A percentile compares a stretch with the other conserved stretches of the same genome.
These are phyloP conservation scores for Ceratosolen solmsi DNA, from an alignment of 1,140 invertebrate genomes.

Conservation along the genomic window DNA sequence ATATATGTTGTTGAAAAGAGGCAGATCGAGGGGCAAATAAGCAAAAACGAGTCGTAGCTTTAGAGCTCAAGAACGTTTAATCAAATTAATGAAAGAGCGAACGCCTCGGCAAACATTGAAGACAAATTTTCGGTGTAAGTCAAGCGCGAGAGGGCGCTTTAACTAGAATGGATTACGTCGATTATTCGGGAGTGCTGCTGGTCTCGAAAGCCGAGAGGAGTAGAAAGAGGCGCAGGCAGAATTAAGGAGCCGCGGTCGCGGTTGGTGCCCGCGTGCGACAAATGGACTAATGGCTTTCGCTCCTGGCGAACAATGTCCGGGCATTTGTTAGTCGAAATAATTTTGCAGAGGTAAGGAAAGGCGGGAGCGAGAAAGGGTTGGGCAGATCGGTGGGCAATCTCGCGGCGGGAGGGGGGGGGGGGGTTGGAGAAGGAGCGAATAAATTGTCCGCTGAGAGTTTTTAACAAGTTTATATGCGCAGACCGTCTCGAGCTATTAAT, in stretches of 20 bases:
- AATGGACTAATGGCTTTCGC: neutral
- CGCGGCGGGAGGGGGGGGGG: neutral
- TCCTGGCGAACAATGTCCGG: neutral
- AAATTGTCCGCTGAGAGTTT: conserved; percentile 41
- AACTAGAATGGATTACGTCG: conserved; percentile 71
- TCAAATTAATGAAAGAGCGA: conserved; percentile 19
- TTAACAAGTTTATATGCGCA: conserved; percentile 57
- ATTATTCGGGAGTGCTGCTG: conserved; percentile 64
- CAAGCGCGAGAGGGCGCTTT: conserved; percentile 47
- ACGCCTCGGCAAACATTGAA: neutral
- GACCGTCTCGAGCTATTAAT: conserved; percentile 59
- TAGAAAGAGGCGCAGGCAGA: neutral
- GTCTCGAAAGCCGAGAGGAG: conserved; percentile 25
- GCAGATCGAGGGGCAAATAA: neutral
- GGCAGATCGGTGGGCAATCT: neutral
- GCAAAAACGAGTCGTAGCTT: neutral
- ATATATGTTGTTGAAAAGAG: neutral
- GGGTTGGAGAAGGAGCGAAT: neutral
- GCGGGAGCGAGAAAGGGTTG: neutral
- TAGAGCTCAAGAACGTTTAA: neutral
- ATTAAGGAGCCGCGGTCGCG: conserved; percentile 50
- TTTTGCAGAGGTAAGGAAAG: conserved; percentile 9
- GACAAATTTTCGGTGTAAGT: neutral
- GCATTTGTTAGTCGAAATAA: conserved; percentile 32
- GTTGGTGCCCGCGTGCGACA: neutral